These are phyloP conservation scores for Eufriesea mexicana DNA, from an alignment of 1,140 invertebrate genomes.

Conservation along the genomic window DNA sequence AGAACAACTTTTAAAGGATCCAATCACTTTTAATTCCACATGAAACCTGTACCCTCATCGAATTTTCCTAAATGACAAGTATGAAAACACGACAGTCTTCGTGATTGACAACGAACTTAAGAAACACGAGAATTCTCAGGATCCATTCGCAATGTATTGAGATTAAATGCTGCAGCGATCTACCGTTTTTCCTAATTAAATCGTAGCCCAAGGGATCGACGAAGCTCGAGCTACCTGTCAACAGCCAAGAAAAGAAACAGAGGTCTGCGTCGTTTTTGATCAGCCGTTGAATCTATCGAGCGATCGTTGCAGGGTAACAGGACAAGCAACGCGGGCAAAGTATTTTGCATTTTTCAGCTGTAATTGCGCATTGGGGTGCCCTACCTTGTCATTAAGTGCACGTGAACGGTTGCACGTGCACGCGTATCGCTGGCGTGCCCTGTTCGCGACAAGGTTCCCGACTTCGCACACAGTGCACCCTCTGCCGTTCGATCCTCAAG, in stretches of 20 bases:
- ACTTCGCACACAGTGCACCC: constrained; percentile 6
- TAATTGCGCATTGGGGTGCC: constrained; percentile 68
- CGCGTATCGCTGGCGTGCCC: constrained; percentile 50
- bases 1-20: too few relatives aligned
- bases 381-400: constrained; percentile 73
- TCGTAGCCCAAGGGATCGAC: not conserved
- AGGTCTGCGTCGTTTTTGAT: not conserved
- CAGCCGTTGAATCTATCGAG: not conserved
- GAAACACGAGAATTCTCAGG: too few relatives aligned
- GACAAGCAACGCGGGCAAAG: not conserved
- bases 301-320: not conserved
- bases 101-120: too few relatives aligned
- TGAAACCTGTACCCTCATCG: too few relatives aligned
- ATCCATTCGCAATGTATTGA: too few relatives aligned
- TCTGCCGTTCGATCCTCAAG: not conserved
- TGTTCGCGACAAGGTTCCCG: constrained; percentile 74
- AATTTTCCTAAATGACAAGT: too few relatives aligned
- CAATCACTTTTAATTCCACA: too few relatives aligned
- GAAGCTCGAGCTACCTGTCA: constrained; percentile 2
- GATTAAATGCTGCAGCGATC: too few relatives aligned
- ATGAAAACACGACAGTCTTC: too few relatives aligned
- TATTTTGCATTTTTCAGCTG: constrained; percentile 74
- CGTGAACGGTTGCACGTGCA: constrained; percentile 72
- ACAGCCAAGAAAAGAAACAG: not conserved
- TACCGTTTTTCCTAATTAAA: too few relatives aligned